Conservation (phyloP, 2,113 vertebrate species). For the Salvelinus alpinus region DNA sequence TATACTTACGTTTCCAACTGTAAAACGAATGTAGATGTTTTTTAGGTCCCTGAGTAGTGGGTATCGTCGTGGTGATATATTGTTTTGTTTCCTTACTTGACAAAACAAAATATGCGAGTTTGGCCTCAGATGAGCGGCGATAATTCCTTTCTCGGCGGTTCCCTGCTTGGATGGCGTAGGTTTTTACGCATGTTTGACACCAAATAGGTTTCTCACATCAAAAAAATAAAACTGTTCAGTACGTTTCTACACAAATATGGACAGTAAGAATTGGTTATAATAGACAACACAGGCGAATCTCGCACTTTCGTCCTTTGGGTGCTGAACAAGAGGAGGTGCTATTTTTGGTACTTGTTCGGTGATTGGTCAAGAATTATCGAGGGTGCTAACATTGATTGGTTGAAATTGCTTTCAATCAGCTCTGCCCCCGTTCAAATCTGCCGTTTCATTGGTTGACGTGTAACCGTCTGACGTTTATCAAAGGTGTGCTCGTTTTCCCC, state of each 20-base stretch:
- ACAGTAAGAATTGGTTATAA: constrained; percentile 56
- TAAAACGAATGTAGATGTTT: constrained; percentile 59
- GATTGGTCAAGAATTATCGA: constrained; percentile 60
- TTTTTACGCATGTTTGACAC: constrained; percentile 78
- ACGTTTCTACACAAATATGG: constrained; percentile 57
- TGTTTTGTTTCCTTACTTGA: constrained; percentile 66
- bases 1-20: constrained; percentile 71
- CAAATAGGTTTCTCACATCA: constrained; percentile 58
- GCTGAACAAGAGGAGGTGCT: constrained; percentile 76
- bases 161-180: constrained; percentile 75
- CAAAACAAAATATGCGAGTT: constrained; percentile 67
- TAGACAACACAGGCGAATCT: constrained; percentile 68
- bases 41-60: constrained; percentile 41
- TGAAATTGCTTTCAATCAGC: constrained; percentile 52
- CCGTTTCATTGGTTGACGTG: constrained; percentile 59
- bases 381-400: constrained; percentile 56
- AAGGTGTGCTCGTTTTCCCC: neutral
- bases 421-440: constrained; percentile 45
- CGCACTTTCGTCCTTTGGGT: constrained; percentile 77
- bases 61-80: constrained; percentile 43
- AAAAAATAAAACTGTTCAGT: constrained; percentile 44
- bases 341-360: constrained; percentile 53
- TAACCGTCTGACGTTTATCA: constrained; percentile 25
- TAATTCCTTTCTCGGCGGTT: constrained; percentile 77
- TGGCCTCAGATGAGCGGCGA: constrained; percentile 76